Conservation (phyloP, 2,888 invertebrate species). For the Folsomia candida region DNA sequence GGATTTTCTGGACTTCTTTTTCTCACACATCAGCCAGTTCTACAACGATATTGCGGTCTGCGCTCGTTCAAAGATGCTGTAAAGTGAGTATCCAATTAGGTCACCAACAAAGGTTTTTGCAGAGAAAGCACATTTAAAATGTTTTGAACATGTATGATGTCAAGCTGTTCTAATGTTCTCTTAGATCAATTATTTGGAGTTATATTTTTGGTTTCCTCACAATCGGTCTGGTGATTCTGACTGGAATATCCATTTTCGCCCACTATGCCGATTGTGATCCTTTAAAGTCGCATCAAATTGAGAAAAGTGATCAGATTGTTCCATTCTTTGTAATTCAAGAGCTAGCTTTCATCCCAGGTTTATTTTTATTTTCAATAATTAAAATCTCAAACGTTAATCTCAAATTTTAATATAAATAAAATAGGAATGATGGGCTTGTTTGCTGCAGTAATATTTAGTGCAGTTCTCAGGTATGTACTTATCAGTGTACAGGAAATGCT, state of each 20-base stretch:
- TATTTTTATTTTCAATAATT: constrained; percentile 13
- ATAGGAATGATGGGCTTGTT: constrained; percentile 38
- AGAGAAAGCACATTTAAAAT: not conserved
- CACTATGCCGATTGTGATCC: constrained; percentile 43
- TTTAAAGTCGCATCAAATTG: constrained; percentile 26
- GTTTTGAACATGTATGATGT: not conserved
- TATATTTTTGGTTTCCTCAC: constrained; percentile 29
- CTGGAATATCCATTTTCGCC: constrained; percentile 44
- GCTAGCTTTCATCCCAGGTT: constrained; percentile 45
- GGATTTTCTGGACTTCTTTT: constrained; percentile 43
- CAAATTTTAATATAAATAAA: too few species aligned
- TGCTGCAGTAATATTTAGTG: constrained; percentile 39
- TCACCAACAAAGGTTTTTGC: not conserved
- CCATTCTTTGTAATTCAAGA: constrained; percentile 44
- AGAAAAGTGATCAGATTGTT: constrained; percentile 41
- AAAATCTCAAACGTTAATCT: too few species aligned
- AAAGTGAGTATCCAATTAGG: constrained; percentile 15
- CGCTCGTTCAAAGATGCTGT: constrained; percentile 34
- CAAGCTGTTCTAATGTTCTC: not conserved
- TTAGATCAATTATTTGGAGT: constrained; percentile 18
- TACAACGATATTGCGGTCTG: constrained; percentile 47
- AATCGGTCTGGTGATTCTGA: constrained; percentile 35
- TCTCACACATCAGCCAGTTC: constrained; percentile 44
- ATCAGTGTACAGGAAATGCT: not conserved
- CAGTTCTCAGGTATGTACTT: constrained; percentile 45